Base-by-base conservation (phyloP, 2,797 vertebrate species). In the Pipistrellus nathusii region DNA sequence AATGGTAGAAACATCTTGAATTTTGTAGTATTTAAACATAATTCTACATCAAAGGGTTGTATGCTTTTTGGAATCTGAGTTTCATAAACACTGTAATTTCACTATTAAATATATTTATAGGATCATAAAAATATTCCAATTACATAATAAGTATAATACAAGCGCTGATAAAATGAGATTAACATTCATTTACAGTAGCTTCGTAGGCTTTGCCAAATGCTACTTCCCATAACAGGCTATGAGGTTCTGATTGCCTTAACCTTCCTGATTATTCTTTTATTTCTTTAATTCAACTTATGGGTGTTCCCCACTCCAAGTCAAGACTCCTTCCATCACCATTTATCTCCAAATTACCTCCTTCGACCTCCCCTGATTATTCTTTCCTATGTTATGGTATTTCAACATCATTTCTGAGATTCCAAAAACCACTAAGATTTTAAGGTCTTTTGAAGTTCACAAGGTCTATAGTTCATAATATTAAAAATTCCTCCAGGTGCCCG, bases 41-140 rank as follows among this genome's bases (percentile, higher is more conserved):
- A 83, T 96, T 97, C 64, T 86, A 21, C 9, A 96, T 96, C 96
- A 94, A 53, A 96, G 66, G 85, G 59, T 82, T 93, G 69, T 80
- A 83, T 90, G 80, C 72, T 95, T 97, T 97, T 81, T 44, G 55
- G 85, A 97, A 95, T 82, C 6, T 89, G 92, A 96, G 93, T 92
- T 96, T 85, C 66, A 96, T 92, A 96, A 95, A 95, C 96, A 98
- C 72, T 94, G 83, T 95, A 97, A 97, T 98, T 98, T 98, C 97
- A 97, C 95, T 68, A 66, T 96, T 97, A 98, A 97, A 97, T 80
- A 95, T 97, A 97, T 96, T 98, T 98, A 97, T 85, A 95, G 88
- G 88, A 94, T 96, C 97, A 98, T 97, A 98, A 98, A 98, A 98
- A 97, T 98, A 98, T 98, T 98, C 96, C 96, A 95, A 95, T 98